These are phyloP conservation scores for Heliopora coerulea DNA, from an alignment of 92 coral and sea anemone species.

Conservation along the genomic window DNA sequence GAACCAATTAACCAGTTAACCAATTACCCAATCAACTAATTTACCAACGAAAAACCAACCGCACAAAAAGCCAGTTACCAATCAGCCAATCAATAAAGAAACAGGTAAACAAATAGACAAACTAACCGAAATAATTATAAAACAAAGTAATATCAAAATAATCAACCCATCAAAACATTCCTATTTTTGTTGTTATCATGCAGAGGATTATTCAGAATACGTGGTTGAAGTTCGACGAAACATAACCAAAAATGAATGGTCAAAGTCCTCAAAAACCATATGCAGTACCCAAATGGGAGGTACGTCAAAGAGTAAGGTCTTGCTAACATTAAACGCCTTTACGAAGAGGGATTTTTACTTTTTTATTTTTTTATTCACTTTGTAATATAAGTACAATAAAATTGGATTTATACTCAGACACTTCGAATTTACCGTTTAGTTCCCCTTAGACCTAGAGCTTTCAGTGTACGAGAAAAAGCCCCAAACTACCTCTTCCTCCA, in stretches of 20 bases:
- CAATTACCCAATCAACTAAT: too few species aligned
- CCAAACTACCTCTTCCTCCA: constrained; percentile 1
- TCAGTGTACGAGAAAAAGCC: constrained; percentile 24
- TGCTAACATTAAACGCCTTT: too few species aligned
- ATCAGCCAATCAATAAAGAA: too few species aligned
- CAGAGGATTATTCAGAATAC: background rate
- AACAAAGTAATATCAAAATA: too few species aligned
- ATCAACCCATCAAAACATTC: background rate
- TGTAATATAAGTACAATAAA: too few species aligned
- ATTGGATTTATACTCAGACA: background rate
- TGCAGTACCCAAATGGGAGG: background rate
- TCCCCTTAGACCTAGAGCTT: constrained; percentile 5
- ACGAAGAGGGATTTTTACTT: too few species aligned
- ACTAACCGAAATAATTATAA: too few species aligned
- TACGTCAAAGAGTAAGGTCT: background rate
- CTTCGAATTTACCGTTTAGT: background rate
- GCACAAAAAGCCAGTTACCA: too few species aligned
- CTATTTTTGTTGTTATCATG: background rate
- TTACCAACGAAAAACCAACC: too few species aligned
- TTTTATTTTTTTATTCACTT: background rate
- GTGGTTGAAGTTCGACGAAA: background rate
- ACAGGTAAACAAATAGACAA: too few species aligned
- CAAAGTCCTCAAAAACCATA: background rate
- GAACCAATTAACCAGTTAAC: too few species aligned
- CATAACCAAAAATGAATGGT: background rate